These are phyloP conservation scores for Lumbricus terrestris DNA, from an alignment of 2,888 invertebrate genomes.

Conservation along the genomic window DNA sequence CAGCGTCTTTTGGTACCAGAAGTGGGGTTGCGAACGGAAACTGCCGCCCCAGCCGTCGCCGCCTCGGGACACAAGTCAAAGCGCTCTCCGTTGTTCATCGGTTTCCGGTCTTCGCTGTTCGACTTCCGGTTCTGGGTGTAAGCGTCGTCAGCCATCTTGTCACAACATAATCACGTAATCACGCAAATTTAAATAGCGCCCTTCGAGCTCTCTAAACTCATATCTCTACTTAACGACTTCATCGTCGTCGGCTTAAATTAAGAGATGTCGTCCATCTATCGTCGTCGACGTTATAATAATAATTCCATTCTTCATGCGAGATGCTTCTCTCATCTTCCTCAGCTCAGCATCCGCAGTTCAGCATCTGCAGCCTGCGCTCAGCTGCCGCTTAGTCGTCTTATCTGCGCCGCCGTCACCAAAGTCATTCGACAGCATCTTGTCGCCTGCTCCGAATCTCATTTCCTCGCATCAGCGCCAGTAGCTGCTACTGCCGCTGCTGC, in stretches of 20 bases:
- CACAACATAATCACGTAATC: no score
- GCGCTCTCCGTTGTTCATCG: conserved; percentile 32
- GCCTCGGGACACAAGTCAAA: conserved; percentile 7
- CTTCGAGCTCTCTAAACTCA: no score
- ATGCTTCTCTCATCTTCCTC: no score
- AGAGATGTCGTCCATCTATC: no score
- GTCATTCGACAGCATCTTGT: neutral
- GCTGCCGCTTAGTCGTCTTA: neutral
- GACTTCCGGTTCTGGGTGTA: no score
- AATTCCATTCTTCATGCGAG: no score
- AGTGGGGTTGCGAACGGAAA: conserved; percentile 24
- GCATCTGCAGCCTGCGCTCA: no score
- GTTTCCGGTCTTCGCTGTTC: conserved; percentile 33
- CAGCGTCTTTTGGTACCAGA: neutral
- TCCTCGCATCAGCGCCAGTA: neutral
- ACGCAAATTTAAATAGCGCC: no score
- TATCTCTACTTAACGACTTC: no score
- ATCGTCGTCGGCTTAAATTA: neutral
- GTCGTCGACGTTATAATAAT: no score
- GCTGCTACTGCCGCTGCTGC: neutral
- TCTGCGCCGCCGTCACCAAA: neutral
- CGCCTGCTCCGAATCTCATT: neutral
- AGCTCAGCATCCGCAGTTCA: neutral
- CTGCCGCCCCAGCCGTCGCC: no score
- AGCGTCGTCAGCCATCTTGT: neutral